phyloP scores from a whole-genome alignment of 2,797 vertebrate genomes.

The Crypturellus tataupa region DNA sequence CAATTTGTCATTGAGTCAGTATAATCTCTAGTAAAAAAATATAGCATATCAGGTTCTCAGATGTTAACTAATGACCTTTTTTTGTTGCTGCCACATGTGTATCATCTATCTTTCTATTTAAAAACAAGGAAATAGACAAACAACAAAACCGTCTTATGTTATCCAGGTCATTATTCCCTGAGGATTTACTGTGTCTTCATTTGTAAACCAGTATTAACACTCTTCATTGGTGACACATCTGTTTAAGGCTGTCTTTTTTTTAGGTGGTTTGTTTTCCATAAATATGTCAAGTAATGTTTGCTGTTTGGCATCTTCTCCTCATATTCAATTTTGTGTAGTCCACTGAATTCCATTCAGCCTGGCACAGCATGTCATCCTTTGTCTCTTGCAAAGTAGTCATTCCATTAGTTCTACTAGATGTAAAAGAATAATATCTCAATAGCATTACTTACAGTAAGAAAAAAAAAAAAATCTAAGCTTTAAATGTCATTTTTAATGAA shows the following conservation, averaged over 20 bases:
- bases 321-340: neutral
- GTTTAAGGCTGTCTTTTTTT: neutral
- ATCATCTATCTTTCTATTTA: neutral
- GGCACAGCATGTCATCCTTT: neutral
- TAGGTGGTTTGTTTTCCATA: neutral
- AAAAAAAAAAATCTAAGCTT: neutral
- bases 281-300: neutral
- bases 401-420: neutral
- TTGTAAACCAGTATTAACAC: neutral
- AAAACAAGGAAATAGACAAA: neutral
- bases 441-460: neutral
- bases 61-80: rapidly evolving
- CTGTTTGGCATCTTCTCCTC: neutral
- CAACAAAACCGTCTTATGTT: neutral
- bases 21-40: neutral
- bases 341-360: neutral
- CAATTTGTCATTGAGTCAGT: neutral
- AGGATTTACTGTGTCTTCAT: neutral
- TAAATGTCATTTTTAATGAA: neutral
- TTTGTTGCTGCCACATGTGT: rapidly evolving
- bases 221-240: neutral
- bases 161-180: neutral
- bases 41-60: neutral
- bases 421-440: neutral
- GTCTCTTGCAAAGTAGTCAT: neutral